Conservation (phyloP, 1,140 invertebrate species). For the Anastrepha obliqua region DNA sequence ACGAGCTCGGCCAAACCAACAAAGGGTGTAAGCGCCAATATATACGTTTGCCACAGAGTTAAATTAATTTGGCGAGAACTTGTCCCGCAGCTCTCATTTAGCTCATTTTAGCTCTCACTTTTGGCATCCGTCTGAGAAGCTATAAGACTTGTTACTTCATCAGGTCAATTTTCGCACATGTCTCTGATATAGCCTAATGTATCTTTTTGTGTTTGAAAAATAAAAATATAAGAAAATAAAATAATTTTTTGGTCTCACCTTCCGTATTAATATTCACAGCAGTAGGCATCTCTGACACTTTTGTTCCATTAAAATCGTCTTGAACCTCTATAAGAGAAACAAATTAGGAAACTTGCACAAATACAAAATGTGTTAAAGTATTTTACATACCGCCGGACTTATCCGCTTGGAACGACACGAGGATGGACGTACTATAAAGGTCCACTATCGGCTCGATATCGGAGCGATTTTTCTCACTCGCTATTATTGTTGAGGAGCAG, state of each 20-base stretch:
- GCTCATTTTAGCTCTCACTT: too few species aligned
- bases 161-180: too few species aligned
- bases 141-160: too few species aligned
- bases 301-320: slow-evolving; percentile 45
- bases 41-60: too few species aligned
- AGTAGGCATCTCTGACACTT: slow-evolving; percentile 50
- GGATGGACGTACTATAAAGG: neutral
- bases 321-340: slow-evolving; percentile 30
- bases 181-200: too few species aligned
- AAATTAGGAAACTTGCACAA: neutral
- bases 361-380: neutral
- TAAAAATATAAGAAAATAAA: too few species aligned
- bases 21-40: too few species aligned
- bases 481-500: neutral
- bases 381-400: slow-evolving; percentile 53
- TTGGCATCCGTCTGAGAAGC: too few species aligned
- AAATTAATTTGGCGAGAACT: too few species aligned
- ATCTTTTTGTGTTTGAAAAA: too few species aligned
- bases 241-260: slow-evolving; percentile 42
- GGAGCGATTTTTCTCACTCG: neutral
- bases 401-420: neutral
- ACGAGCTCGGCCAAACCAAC: too few species aligned
- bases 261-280: slow-evolving; percentile 54
- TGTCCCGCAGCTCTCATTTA: too few species aligned
- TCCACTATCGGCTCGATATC: neutral